phyloP scores from a whole-genome alignment of 2,888 invertebrate genomes.

The Anthrax anthrax region DNA sequence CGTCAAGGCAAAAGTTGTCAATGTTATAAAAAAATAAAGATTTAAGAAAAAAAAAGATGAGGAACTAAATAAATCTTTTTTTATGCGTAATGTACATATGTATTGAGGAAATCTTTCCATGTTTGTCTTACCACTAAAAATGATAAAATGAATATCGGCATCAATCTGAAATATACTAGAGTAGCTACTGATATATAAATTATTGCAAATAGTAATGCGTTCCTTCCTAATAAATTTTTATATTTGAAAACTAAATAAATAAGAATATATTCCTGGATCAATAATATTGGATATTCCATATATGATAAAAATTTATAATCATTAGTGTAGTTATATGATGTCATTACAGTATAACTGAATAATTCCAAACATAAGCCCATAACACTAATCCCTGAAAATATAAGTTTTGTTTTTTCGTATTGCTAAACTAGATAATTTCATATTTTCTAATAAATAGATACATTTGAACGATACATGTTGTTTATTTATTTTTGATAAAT shows the following conservation, averaged over 20 bases:
- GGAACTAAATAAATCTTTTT: too few species aligned
- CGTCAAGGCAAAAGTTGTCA: too few species aligned
- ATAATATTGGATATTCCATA: constrained; percentile 69
- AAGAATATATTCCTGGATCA: constrained; percentile 59
- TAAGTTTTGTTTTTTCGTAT: not conserved
- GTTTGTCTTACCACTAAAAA: constrained; percentile 36
- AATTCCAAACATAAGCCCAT: constrained; percentile 29
- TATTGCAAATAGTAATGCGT: constrained; percentile 24
- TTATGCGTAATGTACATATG: too few species aligned
- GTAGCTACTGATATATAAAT: constrained; percentile 35
- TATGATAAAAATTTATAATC: constrained; percentile 61
- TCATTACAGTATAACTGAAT: constrained; percentile 65
- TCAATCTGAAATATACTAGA: constrained; percentile 32
- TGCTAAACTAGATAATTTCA: too few species aligned
- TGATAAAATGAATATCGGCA: constrained; percentile 25
- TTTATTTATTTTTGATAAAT: too few species aligned
- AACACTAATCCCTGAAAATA: constrained; percentile 27
- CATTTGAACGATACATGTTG: too few species aligned
- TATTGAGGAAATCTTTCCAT: too few species aligned
- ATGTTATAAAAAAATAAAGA: too few species aligned
- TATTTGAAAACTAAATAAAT: constrained; percentile 58
- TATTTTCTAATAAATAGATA: too few species aligned
- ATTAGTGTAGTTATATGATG: constrained; percentile 65
- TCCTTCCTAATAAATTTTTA: constrained; percentile 40
- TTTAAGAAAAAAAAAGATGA: too few species aligned